These are phyloP conservation scores for Agrenia bidenticulata DNA, from an alignment of 2,888 invertebrate genomes.

Conservation along the genomic window DNA sequence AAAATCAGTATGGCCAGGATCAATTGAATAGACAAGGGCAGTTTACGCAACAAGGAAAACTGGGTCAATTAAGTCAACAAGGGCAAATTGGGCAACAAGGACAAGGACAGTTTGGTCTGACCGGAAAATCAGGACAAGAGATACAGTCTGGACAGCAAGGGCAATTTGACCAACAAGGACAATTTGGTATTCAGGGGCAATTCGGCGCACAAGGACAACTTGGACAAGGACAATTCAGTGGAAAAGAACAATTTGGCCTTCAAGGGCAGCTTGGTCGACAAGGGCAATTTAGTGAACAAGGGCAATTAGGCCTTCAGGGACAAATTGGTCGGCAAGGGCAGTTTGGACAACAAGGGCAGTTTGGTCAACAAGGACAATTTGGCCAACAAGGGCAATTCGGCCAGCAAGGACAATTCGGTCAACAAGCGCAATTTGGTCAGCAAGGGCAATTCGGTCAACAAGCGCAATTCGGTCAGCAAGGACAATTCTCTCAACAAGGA, in stretches of 20 bases:
- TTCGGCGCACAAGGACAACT: not conserved
- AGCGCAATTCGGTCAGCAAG: constrained; percentile 10
- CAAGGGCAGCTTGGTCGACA: not conserved
- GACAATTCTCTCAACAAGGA: not conserved
- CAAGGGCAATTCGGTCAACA: constrained; percentile 11
- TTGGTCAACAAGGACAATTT: not conserved
- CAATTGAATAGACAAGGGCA: not conserved
- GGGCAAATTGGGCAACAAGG: not conserved
- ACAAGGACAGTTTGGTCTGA: too few species aligned
- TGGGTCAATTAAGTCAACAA: not conserved
- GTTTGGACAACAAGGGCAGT: not conserved
- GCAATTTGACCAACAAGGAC: constrained; percentile 5
- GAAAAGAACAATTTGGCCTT: not conserved
- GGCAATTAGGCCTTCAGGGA: not conserved
- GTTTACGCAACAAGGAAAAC: not conserved
- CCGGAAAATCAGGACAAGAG: too few species aligned
- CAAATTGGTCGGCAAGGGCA: constrained; percentile 5
- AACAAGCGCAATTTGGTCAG: constrained; percentile 13
- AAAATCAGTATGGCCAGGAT: not conserved
- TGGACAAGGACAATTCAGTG: not conserved
- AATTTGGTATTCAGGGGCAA: constrained; percentile 3
- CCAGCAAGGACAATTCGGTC: constrained; percentile 4
- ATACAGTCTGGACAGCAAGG: not conserved
- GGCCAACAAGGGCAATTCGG: not conserved
- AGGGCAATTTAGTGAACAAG: constrained; percentile 9